Percentiles rank a stretch among this genome's conserved stretches.
Evolutionary conservation across 2,888 invertebrate genomes (phyloP).

Genomic region (Xanthostigma xanthostigma): DNA sequence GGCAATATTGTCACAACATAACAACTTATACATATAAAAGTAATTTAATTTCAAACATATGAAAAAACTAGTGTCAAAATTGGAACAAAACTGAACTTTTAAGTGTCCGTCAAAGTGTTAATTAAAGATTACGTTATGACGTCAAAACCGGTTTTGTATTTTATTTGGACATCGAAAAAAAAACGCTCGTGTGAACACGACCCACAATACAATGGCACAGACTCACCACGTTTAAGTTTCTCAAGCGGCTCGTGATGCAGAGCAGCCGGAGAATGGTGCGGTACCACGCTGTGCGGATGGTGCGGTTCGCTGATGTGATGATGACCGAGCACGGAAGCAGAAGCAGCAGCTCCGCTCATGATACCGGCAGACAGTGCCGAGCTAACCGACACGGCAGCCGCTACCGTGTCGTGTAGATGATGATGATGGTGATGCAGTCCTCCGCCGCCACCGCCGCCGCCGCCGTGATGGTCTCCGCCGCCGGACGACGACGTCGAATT

Average conservation of each 20-base stretch:
- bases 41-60: no score
- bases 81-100: no score
- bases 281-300: conserved; percentile 40
- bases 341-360: conserved; percentile 32
- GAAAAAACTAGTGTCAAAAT: no score
- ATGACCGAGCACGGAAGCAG: conserved; percentile 30
- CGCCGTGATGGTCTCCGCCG: conserved; percentile 32
- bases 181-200: no score
- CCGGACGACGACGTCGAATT: conserved; percentile 29
- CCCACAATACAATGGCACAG: conserved; percentile 11
- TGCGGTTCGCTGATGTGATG: conserved; percentile 33
- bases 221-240: conserved; percentile 67
- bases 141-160: no score
- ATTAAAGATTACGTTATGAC: no score
- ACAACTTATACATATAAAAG: no score
- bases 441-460: conserved; percentile 8
- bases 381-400: conserved; percentile 38
- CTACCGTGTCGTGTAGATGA: conserved; percentile 37
- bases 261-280: conserved; percentile 38
- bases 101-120: no score
- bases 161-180: no score
- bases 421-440: conserved; percentile 30
- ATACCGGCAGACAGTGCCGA: conserved; percentile 36
- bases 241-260: conserved; percentile 57
- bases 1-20: no score